A percentile compares a stretch with the other conserved stretches of the same genome.
phyloP scores from a whole-genome alignment of 2,888 invertebrate species.

The Drosophila koepferae region DNA sequence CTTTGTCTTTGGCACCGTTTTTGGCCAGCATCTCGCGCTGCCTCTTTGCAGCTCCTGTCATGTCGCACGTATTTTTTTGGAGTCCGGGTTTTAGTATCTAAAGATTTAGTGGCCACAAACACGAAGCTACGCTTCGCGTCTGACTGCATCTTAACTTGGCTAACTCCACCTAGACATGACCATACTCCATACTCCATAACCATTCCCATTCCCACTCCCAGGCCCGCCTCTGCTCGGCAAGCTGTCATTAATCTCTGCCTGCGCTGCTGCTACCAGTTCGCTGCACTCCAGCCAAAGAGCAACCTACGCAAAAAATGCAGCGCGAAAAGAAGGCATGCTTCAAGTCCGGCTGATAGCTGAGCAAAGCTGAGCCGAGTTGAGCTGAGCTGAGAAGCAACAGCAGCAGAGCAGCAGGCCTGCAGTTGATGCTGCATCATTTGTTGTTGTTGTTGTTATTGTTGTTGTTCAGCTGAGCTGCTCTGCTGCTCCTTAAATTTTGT shows the following conservation, averaged over 20 bases:
- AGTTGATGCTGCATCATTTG: conserved; percentile 36
- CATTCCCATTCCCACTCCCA: background rate
- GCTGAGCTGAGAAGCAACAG: background rate
- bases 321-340: conserved; percentile 75
- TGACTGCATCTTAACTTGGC: conserved; percentile 39
- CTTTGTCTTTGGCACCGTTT: background rate
- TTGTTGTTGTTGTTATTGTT: conserved; percentile 12
- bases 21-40: conserved; percentile 13
- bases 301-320: conserved; percentile 79
- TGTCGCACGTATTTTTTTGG: conserved; percentile 1
- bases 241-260: conserved; percentile 68
- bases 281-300: conserved; percentile 58
- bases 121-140: conserved; percentile 49
- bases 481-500: conserved; percentile 76
- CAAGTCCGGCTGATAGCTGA: background rate
- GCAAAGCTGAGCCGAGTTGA: background rate
- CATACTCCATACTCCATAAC: background rate
- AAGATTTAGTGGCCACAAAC: conserved; percentile 71
- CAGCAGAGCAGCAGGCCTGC: background rate
- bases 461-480: conserved; percentile 57
- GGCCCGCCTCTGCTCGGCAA: conserved; percentile 7
- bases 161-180: conserved; percentile 36
- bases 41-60: conserved; percentile 5
- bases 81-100: conserved; percentile 15
- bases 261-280: conserved; percentile 70